Conservation (phyloP, 2,113 vertebrate species). For the Equus przewalskii region DNA sequence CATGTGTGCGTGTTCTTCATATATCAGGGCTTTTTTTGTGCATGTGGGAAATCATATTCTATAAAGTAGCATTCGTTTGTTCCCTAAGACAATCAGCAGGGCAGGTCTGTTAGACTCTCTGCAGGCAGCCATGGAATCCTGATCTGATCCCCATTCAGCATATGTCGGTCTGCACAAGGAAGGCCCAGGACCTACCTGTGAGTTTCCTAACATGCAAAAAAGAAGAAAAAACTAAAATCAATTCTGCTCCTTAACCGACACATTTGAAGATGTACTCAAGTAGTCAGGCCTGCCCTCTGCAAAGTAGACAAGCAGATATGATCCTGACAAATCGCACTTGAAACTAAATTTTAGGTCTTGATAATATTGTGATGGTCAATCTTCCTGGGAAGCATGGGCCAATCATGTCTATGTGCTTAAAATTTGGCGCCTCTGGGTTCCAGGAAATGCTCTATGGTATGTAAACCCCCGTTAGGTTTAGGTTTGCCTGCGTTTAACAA, state of each 20-base stretch:
- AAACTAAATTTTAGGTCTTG: neutral
- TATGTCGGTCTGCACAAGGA: neutral
- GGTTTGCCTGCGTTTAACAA: neutral
- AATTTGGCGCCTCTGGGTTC: neutral
- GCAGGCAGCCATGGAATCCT: neutral
- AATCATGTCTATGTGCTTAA: neutral
- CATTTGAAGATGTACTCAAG: conserved; percentile 10
- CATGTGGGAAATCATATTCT: neutral
- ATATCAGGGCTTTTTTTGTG: neutral
- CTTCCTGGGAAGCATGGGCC: neutral
- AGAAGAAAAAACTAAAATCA: neutral
- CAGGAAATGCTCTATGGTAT: neutral
- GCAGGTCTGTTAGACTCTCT: neutral
- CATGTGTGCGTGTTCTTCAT: neutral
- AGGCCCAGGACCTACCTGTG: neutral
- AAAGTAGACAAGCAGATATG: neutral
- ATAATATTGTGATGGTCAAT: neutral
- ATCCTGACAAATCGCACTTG: neutral
- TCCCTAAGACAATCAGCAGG: neutral
- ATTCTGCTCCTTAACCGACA: neutral
- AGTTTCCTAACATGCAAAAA: neutral
- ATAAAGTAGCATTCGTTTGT: conserved; percentile 17
- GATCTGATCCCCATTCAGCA: neutral
- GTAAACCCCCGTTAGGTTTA: neutral
- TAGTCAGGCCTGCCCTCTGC: neutral